Conservation (phyloP, 2,888 invertebrate species). For the Laothoe populi region DNA sequence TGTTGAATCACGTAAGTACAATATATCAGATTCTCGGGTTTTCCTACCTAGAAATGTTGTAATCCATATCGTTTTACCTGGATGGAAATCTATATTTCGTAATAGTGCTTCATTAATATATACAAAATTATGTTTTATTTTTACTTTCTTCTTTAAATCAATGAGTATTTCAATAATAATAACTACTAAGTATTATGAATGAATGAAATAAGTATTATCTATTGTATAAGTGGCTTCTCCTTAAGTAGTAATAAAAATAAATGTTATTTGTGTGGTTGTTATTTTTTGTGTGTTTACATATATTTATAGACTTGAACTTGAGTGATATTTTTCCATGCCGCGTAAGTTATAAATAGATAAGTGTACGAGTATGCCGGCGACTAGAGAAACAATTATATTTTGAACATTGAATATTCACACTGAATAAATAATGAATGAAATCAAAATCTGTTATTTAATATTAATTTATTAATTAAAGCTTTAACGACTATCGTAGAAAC, state of each 20-base stretch:
- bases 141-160: too few relatives aligned
- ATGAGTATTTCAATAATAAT: too few relatives aligned
- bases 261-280: not conserved
- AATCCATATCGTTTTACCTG: too few relatives aligned
- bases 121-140: too few relatives aligned
- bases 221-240: not conserved
- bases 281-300: not conserved
- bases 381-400: not conserved
- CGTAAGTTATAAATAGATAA: too few relatives aligned
- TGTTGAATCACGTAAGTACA: too few relatives aligned
- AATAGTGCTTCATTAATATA: too few relatives aligned
- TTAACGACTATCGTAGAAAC: not conserved
- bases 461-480: not conserved
- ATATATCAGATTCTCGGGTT: too few relatives aligned
- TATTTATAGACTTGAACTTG: not conserved
- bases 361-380: not conserved
- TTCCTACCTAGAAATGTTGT: too few relatives aligned
- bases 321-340: not conserved
- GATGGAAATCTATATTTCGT: too few relatives aligned
- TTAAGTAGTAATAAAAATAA: slow-evolving; percentile 9
- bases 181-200: too few relatives aligned
- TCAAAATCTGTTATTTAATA: not conserved
- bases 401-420: not conserved
- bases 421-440: not conserved
- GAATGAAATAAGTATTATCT: too few relatives aligned